phyloP scores from a whole-genome alignment of 2,797 vertebrate species.

The Pangasius mekongensis region DNA sequence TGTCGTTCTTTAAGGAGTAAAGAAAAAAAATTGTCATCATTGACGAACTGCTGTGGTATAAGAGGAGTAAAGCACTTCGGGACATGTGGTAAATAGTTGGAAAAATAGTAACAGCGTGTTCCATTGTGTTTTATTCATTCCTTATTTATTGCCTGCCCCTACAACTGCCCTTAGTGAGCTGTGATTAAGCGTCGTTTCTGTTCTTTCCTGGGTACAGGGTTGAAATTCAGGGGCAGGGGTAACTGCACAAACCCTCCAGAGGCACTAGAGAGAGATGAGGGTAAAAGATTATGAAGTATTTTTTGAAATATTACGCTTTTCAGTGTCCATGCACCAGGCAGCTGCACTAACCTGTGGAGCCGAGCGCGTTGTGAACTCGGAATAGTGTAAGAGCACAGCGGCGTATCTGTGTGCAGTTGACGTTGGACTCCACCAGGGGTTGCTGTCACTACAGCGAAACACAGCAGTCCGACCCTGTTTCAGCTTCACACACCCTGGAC shows the following conservation, averaged over 20 bases:
- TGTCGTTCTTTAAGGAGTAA: not conserved
- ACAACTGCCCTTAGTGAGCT: not conserved
- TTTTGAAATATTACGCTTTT: not conserved
- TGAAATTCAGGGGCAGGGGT: not conserved
- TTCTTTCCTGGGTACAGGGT: not conserved
- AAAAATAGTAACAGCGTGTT: not conserved
- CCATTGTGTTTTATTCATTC: not conserved
- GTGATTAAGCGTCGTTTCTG: not conserved
- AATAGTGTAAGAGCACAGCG: not conserved
- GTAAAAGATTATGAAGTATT: not conserved
- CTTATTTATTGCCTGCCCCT: not conserved
- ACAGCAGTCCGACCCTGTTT: conserved; percentile 18
- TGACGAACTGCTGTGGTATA: not conserved
- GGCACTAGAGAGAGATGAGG: not conserved
- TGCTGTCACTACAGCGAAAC: conserved; percentile 36
- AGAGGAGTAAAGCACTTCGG: not conserved
- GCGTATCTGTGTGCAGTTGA: conserved; percentile 17
- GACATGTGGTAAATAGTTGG: not conserved
- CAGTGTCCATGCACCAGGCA: not conserved
- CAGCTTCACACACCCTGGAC: conserved; percentile 43
- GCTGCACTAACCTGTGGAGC: not conserved
- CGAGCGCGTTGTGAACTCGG: not conserved
- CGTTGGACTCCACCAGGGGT: conserved; percentile 46
- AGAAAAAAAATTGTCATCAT: not conserved
- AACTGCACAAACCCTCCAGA: not conserved